Evolutionary conservation across 2,113 vertebrate genomes (phyloP).

Genomic region (Takifugu bimaculatus): DNA sequence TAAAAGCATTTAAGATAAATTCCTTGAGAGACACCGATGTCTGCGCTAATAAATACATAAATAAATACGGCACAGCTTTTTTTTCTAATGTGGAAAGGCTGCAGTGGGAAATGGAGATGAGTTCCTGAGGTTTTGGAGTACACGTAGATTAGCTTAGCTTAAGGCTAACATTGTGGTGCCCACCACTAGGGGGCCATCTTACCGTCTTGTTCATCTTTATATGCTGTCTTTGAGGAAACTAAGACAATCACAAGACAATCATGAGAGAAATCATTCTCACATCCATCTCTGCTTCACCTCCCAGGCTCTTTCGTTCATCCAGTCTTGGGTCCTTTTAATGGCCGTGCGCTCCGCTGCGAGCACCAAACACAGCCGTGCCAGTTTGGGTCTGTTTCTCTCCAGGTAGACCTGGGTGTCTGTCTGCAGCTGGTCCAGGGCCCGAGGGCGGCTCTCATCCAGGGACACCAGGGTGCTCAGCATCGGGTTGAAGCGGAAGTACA

Average conservation of each 20-base stretch:
- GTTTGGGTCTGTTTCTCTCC: conserved; percentile 67
- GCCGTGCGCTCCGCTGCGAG: conserved; percentile 64
- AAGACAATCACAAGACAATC: neutral
- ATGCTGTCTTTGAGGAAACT: no score
- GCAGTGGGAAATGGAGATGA: no score
- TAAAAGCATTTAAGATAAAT: no score
- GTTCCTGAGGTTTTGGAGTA: no score
- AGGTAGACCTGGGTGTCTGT: conserved; percentile 70
- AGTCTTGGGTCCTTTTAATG: conserved; percentile 58
- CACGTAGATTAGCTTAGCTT: no score
- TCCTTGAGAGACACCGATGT: no score
- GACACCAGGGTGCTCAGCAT: conserved; percentile 69
- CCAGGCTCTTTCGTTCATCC: conserved; percentile 68
- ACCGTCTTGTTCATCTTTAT: no score
- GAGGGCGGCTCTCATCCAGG: conserved; percentile 69
- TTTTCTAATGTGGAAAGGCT: no score
- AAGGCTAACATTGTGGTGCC: no score
- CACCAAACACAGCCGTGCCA: conserved; percentile 65
- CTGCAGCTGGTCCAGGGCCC: conserved; percentile 62
- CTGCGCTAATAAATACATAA: no score
- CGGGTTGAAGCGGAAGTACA: conserved; percentile 80
- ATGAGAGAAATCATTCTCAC: conserved; percentile 23
- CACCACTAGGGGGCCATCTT: no score
- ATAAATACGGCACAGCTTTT: no score
- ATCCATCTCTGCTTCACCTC: conserved; percentile 66